Evolutionary conservation across 2,113 vertebrate genomes (phyloP).

Genomic region (Lycaon pictus): DNA sequence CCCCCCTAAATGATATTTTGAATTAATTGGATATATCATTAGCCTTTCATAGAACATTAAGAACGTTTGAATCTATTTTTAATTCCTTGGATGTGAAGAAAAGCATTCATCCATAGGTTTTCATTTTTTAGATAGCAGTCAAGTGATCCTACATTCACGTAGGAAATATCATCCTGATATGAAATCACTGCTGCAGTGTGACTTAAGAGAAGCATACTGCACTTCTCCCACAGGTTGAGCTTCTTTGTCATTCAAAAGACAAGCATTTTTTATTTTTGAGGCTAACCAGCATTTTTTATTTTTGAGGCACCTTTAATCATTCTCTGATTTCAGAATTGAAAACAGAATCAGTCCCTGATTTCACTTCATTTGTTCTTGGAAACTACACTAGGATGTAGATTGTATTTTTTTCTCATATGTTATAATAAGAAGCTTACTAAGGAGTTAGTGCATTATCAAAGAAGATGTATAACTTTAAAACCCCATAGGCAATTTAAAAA

Average conservation of each 20-base stretch:
- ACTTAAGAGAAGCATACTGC: background rate
- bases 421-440: slow-evolving; percentile 5
- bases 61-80: slow-evolving; percentile 15
- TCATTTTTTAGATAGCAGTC: slow-evolving; percentile 22
- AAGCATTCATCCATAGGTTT: background rate
- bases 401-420: slow-evolving; percentile 6
- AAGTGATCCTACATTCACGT: background rate
- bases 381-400: background rate
- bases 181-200: background rate
- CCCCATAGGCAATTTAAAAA: slow-evolving; percentile 9
- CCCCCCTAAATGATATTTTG: background rate
- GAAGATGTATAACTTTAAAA: slow-evolving; percentile 24
- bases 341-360: background rate
- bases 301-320: slow-evolving; percentile 14
- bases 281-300: background rate
- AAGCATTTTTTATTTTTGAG: background rate
- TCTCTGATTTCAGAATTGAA: slow-evolving; percentile 24
- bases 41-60: background rate
- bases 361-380: slow-evolving; percentile 35
- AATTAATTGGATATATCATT: slow-evolving; percentile 48
- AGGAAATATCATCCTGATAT: background rate
- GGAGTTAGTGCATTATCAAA: slow-evolving; percentile 34
- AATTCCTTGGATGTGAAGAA: slow-evolving; percentile 31
- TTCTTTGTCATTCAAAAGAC: background rate
- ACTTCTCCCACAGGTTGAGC: background rate